Conservation (phyloP, 2,113 vertebrate genomes). For the Tupaia chinensis region DNA sequence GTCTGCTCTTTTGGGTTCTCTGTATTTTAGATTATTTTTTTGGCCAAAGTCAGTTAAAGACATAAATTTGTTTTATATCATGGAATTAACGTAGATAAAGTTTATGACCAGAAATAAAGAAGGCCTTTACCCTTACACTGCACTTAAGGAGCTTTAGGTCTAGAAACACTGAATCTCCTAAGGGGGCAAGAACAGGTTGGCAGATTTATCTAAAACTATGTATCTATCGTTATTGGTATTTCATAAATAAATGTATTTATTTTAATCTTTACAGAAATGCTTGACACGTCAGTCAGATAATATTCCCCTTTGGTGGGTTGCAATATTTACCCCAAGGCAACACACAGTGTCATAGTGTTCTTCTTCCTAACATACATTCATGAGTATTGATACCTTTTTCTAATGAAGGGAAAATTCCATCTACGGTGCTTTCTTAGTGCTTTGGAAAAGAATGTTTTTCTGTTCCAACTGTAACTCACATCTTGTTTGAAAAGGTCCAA, state of each 20-base stretch:
- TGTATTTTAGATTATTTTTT: slow-evolving; percentile 57
- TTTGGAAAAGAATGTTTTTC: neutral
- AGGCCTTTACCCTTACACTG: neutral
- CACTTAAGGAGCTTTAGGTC: neutral
- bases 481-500: slow-evolving; percentile 4
- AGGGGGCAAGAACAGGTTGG: neutral
- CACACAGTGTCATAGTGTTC: neutral
- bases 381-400: neutral
- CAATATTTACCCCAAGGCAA: neutral
- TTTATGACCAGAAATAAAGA: neutral
- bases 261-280: slow-evolving; percentile 25
- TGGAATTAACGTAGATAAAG: neutral
- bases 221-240: neutral
- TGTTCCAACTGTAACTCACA: neutral
- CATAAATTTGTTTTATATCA: neutral
- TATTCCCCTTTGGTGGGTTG: neutral
- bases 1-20: slow-evolving; percentile 63
- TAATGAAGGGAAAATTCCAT: neutral
- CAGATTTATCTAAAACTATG: neutral
- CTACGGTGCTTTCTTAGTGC: neutral
- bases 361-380: neutral
- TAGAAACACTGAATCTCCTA: neutral
- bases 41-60: slow-evolving; percentile 28
- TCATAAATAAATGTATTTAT: slow-evolving; percentile 26
- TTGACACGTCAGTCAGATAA: neutral